These are phyloP conservation scores for Acrocephalus scirpaceus DNA, from an alignment of 2,797 vertebrate species.

Conservation along the genomic window DNA sequence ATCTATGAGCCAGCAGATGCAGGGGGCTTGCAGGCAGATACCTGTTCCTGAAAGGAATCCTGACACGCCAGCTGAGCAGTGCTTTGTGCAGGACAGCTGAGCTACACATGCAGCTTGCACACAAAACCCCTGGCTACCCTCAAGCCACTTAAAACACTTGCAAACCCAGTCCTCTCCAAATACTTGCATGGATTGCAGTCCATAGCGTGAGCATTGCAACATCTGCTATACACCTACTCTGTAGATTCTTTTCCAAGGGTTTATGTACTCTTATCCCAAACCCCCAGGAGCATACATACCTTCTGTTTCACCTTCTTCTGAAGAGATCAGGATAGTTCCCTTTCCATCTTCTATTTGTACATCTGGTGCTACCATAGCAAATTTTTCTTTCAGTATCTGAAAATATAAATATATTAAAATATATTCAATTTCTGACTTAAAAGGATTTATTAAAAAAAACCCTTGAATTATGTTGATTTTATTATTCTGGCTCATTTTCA, in stretches of 20 bases:
- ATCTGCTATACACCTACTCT: background rate
- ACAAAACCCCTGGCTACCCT: background rate
- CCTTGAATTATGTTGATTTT: background rate
- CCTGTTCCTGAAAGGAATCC: background rate
- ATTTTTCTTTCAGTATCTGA: conserved; percentile 97
- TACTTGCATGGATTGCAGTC: no score
- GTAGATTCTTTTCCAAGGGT: background rate
- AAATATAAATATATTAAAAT: background rate
- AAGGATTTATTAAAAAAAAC: background rate
- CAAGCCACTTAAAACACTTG: background rate
- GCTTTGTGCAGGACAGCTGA: background rate
- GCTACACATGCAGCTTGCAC: background rate
- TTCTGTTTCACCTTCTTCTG: conserved; percentile 97
- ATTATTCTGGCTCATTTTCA: background rate
- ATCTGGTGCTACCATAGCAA: conserved; percentile 98
- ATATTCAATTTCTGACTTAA: background rate
- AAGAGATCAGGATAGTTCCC: conserved; percentile 97
- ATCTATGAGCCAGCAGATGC: background rate
- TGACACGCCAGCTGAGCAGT: background rate
- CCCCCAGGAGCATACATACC: conserved; percentile 81
- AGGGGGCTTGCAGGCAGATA: background rate
- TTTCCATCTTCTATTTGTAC: conserved; percentile 99
- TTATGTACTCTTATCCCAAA: background rate
- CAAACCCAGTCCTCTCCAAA: background rate
- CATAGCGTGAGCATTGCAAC: background rate